A percentile compares a stretch with the other conserved stretches of the same genome.
These are phyloP conservation scores for Sphaerodactylus townsendi DNA, from an alignment of 2,113 vertebrate genomes.

Conservation along the genomic window DNA sequence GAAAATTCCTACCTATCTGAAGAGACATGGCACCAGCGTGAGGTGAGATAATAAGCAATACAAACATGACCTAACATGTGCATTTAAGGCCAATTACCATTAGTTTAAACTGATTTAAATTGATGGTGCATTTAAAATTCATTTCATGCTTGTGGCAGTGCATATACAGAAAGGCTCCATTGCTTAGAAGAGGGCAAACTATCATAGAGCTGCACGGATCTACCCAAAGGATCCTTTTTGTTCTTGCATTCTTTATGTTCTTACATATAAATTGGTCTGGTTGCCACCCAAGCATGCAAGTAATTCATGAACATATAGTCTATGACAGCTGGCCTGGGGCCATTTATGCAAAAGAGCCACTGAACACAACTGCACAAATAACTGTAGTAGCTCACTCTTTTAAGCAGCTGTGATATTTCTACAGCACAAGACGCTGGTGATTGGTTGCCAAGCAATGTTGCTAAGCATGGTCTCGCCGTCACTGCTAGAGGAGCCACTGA, in stretches of 20 bases:
- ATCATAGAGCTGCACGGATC: background rate
- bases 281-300: background rate
- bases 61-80: no score
- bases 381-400: background rate
- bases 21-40: no score
- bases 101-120: no score
- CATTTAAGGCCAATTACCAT: no score
- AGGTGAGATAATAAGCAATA: no score
- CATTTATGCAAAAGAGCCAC: background rate
- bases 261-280: background rate
- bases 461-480: slow-evolving; percentile 17
- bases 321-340: background rate
- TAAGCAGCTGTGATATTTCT: slow-evolving; percentile 15
- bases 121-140: no score
- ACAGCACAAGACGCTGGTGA: background rate
- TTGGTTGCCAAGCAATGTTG: slow-evolving; percentile 37
- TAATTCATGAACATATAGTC: background rate
- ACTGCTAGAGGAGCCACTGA: background rate
- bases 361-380: background rate
- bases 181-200: background rate
- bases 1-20: no score
- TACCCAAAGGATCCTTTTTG: background rate
- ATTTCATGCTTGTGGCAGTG: background rate
- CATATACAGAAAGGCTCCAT: background rate
- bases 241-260: background rate